Evolutionary conservation across 2,113 vertebrate genomes (phyloP).

Genomic region (Oxygymnocypris stewartii): DNA sequence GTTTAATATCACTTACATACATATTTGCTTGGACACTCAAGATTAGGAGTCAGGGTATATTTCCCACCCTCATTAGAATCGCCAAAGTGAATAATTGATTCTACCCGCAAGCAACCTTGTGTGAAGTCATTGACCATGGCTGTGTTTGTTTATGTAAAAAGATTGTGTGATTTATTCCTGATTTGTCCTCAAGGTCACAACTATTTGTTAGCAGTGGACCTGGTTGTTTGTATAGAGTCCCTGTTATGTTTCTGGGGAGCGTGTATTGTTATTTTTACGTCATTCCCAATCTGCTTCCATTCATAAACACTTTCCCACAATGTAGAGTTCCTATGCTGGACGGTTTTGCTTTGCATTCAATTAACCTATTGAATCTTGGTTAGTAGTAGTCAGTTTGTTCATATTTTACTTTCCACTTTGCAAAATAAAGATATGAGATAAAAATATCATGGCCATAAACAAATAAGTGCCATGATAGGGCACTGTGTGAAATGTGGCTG

Average conservation of each 20-base stretch:
- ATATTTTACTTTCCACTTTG: neutral
- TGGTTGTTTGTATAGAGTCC: constrained; percentile 22
- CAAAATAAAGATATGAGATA: neutral
- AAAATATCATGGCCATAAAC: neutral
- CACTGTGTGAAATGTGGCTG: neutral
- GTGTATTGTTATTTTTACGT: constrained; percentile 30
- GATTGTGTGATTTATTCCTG: constrained; percentile 34
- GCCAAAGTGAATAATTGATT: constrained; percentile 37
- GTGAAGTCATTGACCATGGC: constrained; percentile 45
- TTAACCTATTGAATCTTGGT: neutral
- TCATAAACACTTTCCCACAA: neutral
- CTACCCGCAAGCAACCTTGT: constrained; percentile 48
- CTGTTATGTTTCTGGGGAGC: neutral
- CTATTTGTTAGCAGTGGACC: constrained; percentile 35
- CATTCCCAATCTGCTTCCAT: neutral
- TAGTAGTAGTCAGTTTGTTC: neutral
- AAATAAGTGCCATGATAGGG: neutral
- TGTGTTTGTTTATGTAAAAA: constrained; percentile 55
- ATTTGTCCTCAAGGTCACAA: constrained; percentile 56
- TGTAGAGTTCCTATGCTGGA: neutral
- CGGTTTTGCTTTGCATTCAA: neutral
- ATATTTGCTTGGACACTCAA: neutral
- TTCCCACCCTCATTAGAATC: constrained; percentile 8
- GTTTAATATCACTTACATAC: constrained; percentile 17
- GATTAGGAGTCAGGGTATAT: neutral